phyloP scores from a whole-genome alignment of 2,113 vertebrate genomes.

The Oreochromis tanganicae region DNA sequence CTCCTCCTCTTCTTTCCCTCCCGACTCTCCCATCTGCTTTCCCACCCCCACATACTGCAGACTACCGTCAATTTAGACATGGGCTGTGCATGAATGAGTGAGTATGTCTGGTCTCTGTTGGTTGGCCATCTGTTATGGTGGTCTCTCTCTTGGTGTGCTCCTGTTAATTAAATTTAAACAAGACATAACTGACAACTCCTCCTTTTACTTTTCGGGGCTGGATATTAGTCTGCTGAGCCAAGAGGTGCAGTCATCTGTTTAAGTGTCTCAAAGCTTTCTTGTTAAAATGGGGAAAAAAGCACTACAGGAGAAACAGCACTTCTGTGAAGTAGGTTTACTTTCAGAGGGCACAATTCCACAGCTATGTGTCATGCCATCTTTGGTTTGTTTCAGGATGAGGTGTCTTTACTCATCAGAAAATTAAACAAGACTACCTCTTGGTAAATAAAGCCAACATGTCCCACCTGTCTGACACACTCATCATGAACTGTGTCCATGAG shows the following conservation, averaged over 20 bases:
- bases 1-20: not conserved
- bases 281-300: not conserved
- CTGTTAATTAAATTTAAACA: conserved; percentile 65
- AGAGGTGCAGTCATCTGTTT: not conserved
- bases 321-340: not conserved
- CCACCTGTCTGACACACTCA: not conserved
- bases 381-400: not conserved
- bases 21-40: not conserved
- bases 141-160: not conserved
- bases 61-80: not conserved
- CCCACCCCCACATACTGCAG: not conserved
- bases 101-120: conserved; percentile 10
- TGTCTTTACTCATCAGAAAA: not conserved
- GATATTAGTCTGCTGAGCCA: conserved; percentile 17
- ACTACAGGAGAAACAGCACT: not conserved
- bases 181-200: not conserved
- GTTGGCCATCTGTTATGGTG: conserved; percentile 33
- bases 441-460: not conserved
- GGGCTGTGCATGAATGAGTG: not conserved
- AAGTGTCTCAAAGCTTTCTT: not conserved
- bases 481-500: not conserved
- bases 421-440: not conserved
- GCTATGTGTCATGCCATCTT: not conserved
- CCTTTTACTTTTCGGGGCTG: not conserved
- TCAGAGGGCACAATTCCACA: not conserved